These are phyloP conservation scores for Oryzias sinensis DNA, from an alignment of 2,797 vertebrate genomes.

Conservation along the genomic window DNA sequence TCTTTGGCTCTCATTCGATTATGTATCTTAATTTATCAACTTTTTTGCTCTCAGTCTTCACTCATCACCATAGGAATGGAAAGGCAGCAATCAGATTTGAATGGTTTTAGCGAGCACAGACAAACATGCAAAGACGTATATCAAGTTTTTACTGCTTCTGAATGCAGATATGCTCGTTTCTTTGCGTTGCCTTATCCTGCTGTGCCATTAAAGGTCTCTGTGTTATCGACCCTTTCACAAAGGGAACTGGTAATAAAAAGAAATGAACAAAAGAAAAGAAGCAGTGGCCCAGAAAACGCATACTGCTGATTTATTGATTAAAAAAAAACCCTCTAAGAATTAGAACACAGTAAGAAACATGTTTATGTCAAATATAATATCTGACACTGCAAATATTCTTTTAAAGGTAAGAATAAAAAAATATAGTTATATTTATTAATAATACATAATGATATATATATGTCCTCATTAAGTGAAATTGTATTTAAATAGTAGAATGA, in stretches of 20 bases:
- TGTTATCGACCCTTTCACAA: constrained; percentile 40
- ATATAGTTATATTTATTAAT: background rate
- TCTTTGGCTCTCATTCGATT: background rate
- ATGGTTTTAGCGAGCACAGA: constrained; percentile 21
- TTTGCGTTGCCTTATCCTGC: constrained; percentile 13
- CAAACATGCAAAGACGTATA: constrained; percentile 10
- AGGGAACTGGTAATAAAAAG: constrained; percentile 27
- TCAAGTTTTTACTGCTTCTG: constrained; percentile 12
- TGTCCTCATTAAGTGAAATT: no score
- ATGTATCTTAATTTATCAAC: background rate
- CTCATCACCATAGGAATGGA: constrained; percentile 22
- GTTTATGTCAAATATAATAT: constrained; percentile 4
- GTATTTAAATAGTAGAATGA: no score
- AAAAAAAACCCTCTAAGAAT: constrained; percentile 29
- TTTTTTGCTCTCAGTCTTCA: constrained; percentile 4
- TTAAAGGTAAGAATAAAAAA: constrained; percentile 1
- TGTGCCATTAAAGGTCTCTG: constrained; percentile 27
- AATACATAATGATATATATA: no score
- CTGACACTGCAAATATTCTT: no score
- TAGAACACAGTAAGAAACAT: constrained; percentile 21
- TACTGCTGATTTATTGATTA: constrained; percentile 44
- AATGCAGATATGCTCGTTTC: constrained; percentile 30
- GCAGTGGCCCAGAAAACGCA: constrained; percentile 22
- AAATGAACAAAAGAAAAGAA: constrained; percentile 27
- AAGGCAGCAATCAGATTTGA: constrained; percentile 19